Conservation (phyloP, 2,797 vertebrate species). For the Typhlichthys eigenmanni region DNA sequence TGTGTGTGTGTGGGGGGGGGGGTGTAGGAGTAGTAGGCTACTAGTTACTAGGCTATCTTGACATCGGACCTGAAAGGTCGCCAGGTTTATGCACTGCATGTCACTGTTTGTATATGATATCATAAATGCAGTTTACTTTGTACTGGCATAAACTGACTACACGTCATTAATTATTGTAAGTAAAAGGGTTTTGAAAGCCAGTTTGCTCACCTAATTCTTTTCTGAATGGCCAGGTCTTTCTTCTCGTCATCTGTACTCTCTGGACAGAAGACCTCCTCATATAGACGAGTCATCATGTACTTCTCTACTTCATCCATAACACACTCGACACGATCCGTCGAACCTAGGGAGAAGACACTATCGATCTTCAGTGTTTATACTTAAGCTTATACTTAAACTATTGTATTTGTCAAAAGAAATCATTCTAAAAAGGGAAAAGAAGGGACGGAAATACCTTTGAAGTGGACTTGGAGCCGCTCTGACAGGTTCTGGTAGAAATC, state of each 20-base stretch:
- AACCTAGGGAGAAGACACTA: conserved; percentile 68
- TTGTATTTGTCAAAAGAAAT: too few species aligned
- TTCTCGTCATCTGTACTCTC: conserved; percentile 97
- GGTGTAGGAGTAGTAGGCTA: too few species aligned
- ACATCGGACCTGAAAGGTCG: too few species aligned
- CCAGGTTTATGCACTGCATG: too few species aligned
- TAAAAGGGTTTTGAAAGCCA: neutral
- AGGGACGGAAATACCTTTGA: conserved; percentile 74
- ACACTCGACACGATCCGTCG: conserved; percentile 89
- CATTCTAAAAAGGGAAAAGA: too few species aligned
- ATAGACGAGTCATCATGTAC: conserved; percentile 96
- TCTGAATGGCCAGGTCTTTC: conserved; percentile 93
- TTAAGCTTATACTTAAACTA: too few species aligned
- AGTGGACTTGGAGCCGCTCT: conserved; percentile 90
- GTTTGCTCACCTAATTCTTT: conserved; percentile 86
- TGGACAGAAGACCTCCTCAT: conserved; percentile 95
- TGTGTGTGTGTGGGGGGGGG: too few species aligned
- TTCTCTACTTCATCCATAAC: conserved; percentile 97
- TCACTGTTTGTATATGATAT: too few species aligned
- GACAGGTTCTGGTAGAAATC: conserved; percentile 97
- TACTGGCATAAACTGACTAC: too few species aligned
- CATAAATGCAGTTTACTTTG: neutral
- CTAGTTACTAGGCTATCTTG: too few species aligned
- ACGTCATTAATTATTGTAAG: neutral
- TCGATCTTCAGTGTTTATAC: neutral